Evolutionary conservation across 2,113 vertebrate genomes (phyloP), one percentile per base, ranked within the genome.

Genomic region (Planiliza haematocheilus): DNA sequence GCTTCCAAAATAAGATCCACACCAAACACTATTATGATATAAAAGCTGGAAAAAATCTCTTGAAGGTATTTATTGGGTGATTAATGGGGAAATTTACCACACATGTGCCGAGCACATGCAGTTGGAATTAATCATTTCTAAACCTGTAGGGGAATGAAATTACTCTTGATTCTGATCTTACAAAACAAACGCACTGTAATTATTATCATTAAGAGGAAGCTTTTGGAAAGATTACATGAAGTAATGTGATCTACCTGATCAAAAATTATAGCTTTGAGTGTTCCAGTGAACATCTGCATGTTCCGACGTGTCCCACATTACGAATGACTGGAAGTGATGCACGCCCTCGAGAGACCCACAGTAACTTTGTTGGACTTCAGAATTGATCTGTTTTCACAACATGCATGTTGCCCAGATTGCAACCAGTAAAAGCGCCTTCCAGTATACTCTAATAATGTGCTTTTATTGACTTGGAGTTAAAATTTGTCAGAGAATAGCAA

Each of bases 291-390:
- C 83, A 85, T 82, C 85, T 88, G 84, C 79, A 3, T 78, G 77
- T 61, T 43, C 72, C 76, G 74, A 58, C 79, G 0, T 65, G 74
- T 89, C 76, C 74, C 8, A 12, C 36, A 53, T 67, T 67, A 55
- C 4, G 9, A 78, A 59, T 87, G 73, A 83, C 83, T 87, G 88
- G 91, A 93, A 90, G 77, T 89, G 80, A 89, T 84, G 70, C 74
- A 74, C 36, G 6, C 53, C 58, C 24, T 30, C 24, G 24, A 30
- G 74, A 67, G 77, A 77, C 10, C 21, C 42, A 39, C 62, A 60
- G 56, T 41, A 69, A 67, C 45, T n/a, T 58, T 62, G 59, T 63
- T 70, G 73, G 48, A 62, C 63, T 46, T 70, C 48, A 36, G n/a
- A 72, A 59, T 77, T 14, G 52, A 59, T 70, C 71, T 74, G 30